These are phyloP conservation scores for Malachius bipustulatus DNA, from an alignment of 2,888 invertebrate species.

Conservation along the genomic window DNA sequence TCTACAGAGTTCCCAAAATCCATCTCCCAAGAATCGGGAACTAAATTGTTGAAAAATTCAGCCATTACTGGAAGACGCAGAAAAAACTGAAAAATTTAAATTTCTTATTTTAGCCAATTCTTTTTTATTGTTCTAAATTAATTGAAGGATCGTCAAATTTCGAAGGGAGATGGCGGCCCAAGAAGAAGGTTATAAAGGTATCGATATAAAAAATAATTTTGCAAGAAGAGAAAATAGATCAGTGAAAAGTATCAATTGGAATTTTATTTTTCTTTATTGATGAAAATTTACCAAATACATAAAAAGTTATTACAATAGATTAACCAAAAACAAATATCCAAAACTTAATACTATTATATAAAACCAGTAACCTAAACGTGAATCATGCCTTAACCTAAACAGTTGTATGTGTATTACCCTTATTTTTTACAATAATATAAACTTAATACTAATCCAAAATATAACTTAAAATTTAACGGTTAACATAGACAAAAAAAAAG, in stretches of 20 bases:
- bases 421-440: constrained; percentile 17
- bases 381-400: constrained; percentile 19
- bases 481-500: constrained; percentile 12
- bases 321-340: constrained; percentile 11
- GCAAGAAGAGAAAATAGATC: neutral
- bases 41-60: too few species aligned
- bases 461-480: constrained; percentile 19
- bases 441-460: constrained; percentile 11
- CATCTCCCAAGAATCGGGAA: too few species aligned
- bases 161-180: too few species aligned
- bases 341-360: constrained; percentile 11
- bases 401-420: constrained; percentile 35
- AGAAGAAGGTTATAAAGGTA: too few species aligned
- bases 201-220: too few species aligned
- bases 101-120: too few species aligned
- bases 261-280: constrained; percentile 12
- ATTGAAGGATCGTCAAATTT: too few species aligned
- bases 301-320: constrained; percentile 8
- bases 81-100: too few species aligned
- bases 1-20: too few species aligned
- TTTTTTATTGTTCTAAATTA: too few species aligned
- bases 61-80: too few species aligned
- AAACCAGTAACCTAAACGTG: constrained; percentile 12
- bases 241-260: neutral
- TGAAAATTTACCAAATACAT: constrained; percentile 12